phyloP scores from a whole-genome alignment of 2,888 invertebrate species.

The Conistra vaccinii region DNA sequence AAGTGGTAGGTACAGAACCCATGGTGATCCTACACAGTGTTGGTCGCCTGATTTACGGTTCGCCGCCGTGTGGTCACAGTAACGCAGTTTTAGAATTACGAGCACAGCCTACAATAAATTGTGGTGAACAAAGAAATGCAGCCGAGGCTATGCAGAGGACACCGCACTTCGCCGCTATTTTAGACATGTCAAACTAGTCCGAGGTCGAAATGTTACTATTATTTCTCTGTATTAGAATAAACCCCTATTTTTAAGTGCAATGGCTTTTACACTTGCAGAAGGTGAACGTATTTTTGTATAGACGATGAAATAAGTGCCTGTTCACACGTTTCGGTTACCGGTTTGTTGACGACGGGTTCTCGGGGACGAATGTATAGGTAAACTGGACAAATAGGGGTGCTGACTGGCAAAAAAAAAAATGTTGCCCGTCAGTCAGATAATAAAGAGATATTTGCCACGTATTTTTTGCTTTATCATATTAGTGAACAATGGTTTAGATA shows the following conservation, averaged over 20 bases:
- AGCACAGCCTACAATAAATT: slow-evolving; percentile 60
- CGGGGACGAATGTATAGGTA: neutral
- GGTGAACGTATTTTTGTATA: neutral
- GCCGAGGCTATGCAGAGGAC: slow-evolving; percentile 53
- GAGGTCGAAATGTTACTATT: slow-evolving; percentile 59
- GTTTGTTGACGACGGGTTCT: neutral
- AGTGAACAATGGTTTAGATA: too few relatives aligned
- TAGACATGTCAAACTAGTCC: slow-evolving; percentile 61
- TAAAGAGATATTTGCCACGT: too few relatives aligned
- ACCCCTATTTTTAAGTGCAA: slow-evolving; percentile 42
- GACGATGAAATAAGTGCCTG: neutral
- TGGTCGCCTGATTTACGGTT: slow-evolving; percentile 61
- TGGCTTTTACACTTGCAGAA: slow-evolving; percentile 30
- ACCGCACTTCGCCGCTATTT: slow-evolving; percentile 53
- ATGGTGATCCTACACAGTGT: slow-evolving; percentile 50
- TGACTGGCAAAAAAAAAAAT: too few relatives aligned
- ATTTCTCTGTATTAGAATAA: slow-evolving; percentile 39
- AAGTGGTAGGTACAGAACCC: neutral
- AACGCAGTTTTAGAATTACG: slow-evolving; percentile 63
- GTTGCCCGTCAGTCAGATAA: too few relatives aligned
- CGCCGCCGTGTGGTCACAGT: slow-evolving; percentile 56
- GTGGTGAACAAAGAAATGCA: slow-evolving; percentile 66
- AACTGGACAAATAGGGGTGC: neutral
- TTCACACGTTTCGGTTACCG: slow-evolving; percentile 7
- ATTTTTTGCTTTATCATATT: too few relatives aligned